Conservation (phyloP, 2,888 invertebrate genomes). For the Apamea monoglypha region DNA sequence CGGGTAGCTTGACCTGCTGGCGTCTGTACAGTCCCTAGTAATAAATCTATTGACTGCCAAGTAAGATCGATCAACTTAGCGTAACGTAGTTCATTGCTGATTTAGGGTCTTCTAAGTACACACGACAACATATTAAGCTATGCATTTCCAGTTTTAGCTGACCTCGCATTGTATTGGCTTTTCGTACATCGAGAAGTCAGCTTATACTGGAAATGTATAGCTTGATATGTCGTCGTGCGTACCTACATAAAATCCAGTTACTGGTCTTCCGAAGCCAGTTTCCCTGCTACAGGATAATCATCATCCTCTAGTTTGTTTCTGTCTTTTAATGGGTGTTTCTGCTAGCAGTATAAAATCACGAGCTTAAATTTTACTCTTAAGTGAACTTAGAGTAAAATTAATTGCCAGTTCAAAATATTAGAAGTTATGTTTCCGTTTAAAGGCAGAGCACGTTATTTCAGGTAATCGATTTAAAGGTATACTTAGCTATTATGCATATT, state of each 20-base stretch:
- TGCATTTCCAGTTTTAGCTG: too few species aligned
- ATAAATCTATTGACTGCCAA: neutral
- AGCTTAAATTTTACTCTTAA: neutral
- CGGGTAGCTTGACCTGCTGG: too few species aligned
- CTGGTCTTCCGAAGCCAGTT: neutral
- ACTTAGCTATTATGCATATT: neutral
- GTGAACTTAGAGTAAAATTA: neutral
- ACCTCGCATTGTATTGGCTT: too few species aligned
- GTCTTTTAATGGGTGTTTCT: neutral
- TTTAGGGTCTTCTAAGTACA: neutral
- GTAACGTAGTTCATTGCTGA: neutral
- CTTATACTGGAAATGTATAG: too few species aligned
- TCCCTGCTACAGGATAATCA: too few species aligned
- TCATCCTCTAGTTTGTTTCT: neutral
- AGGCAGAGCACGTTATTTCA: neutral
- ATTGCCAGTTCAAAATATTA: neutral
- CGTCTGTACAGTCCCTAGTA: too few species aligned
- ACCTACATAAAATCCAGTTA: neutral
- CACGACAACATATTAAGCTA: too few species aligned
- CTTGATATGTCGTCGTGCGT: too few species aligned
- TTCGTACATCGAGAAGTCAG: too few species aligned
- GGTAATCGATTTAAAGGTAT: neutral
- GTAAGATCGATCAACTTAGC: neutral
- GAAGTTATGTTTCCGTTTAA: neutral
- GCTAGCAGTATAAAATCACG: neutral